phyloP scores from a whole-genome alignment of 2,113 vertebrate species.

The Callospermophilus lateralis region DNA sequence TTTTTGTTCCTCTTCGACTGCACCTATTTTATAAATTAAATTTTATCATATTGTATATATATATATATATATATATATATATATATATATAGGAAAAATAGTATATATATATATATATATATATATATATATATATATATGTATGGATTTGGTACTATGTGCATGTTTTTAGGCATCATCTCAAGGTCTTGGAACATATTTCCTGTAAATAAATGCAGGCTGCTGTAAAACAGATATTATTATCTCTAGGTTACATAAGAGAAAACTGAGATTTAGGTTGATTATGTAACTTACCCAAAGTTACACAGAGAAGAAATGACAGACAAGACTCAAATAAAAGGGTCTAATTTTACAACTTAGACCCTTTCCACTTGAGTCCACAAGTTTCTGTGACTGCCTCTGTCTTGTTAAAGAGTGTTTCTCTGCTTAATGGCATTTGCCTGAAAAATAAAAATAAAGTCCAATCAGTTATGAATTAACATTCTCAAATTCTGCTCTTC shows the following conservation, averaged over 20 bases:
- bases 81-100: background rate
- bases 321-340: background rate
- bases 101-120: no score
- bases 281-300: background rate
- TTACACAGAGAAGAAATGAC: background rate
- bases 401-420: background rate
- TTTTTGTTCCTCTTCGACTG: background rate
- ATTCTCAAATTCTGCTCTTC: background rate
- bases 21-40: background rate
- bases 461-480: background rate
- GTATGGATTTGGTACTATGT: background rate
- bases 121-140: no score
- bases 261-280: background rate
- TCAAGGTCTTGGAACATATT: no score
- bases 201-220: background rate
- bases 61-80: no score
- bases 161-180: background rate
- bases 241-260: background rate
- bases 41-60: background rate
- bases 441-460: background rate
- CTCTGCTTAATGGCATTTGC: background rate
- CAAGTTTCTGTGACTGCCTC: background rate
- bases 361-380: background rate
- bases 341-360: background rate
- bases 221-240: background rate